These are phyloP conservation scores for Rhizomys pruinosus DNA, from an alignment of 2,113 vertebrate genomes.

Conservation along the genomic window DNA sequence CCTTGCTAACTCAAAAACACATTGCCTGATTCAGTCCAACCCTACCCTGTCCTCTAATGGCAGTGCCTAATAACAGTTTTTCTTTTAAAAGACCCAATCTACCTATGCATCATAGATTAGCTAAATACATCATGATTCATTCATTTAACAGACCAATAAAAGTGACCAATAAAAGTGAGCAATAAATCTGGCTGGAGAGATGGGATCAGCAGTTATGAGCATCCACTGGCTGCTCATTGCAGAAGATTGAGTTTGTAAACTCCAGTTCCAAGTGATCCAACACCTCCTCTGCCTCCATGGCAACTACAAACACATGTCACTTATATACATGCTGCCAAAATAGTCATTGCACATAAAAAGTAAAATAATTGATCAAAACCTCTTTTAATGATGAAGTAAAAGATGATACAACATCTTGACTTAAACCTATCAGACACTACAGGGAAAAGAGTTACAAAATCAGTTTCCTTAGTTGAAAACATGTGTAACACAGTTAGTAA, in stretches of 20 bases:
- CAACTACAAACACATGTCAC: no score
- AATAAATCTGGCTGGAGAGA: no score
- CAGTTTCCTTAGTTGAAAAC: background rate
- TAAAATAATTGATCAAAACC: no score
- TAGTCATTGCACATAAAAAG: no score
- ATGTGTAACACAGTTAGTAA: no score
- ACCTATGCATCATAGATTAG: background rate
- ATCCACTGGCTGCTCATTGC: no score
- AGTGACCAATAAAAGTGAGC: background rate
- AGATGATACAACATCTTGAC: background rate
- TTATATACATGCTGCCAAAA: no score
- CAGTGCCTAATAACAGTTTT: background rate
- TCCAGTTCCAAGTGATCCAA: no score
- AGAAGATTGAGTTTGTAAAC: no score
- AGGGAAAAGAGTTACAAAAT: background rate
- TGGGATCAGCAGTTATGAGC: no score
- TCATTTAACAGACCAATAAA: background rate
- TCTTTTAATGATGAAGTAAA: background rate
- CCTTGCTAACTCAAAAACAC: background rate
- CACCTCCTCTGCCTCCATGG: no score
- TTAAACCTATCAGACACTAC: background rate
- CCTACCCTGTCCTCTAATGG: background rate
- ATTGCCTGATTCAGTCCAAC: background rate
- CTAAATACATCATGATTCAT: background rate
- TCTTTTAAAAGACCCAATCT: background rate